Percentiles rank a stretch among this genome's conserved stretches.
phyloP scores from a whole-genome alignment of 1,140 invertebrate species.

The Hormaphis cornu region DNA sequence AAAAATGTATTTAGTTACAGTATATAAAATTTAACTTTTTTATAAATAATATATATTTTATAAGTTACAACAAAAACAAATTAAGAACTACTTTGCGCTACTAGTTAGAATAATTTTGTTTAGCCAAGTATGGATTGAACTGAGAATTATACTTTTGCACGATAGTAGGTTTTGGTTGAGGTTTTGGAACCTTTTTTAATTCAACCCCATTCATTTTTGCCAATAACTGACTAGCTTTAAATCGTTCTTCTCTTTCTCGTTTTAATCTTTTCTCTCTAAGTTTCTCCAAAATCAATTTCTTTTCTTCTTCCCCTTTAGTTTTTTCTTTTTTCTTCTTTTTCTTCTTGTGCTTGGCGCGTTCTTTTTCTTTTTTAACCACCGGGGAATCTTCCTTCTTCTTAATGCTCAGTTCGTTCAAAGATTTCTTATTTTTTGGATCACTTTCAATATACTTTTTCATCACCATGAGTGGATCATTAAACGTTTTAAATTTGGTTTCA shows the following conservation, averaged over 20 bases:
- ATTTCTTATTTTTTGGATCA: slow-evolving; percentile 47
- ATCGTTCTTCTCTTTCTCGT: slow-evolving; percentile 67
- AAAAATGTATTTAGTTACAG: too few relatives aligned
- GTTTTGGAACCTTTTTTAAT: slow-evolving; percentile 37
- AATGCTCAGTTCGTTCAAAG: slow-evolving; percentile 54
- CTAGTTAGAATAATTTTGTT: slow-evolving; percentile 54
- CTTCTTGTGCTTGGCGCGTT: slow-evolving; percentile 42
- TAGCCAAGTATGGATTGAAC: slow-evolving; percentile 79
- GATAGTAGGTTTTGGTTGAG: slow-evolving; percentile 41
- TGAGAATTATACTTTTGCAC: slow-evolving; percentile 82
- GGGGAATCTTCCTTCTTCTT: slow-evolving; percentile 40
- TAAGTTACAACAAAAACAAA: background rate
- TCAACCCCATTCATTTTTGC: slow-evolving; percentile 51
- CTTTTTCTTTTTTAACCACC: slow-evolving; percentile 41
- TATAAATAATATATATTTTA: background rate
- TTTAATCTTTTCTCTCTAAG: slow-evolving; percentile 68
- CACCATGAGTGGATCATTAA: slow-evolving; percentile 11
- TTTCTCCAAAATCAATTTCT: slow-evolving; percentile 53
- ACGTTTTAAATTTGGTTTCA: slow-evolving; percentile 21
- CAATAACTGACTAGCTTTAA: slow-evolving; percentile 59
- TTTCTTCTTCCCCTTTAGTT: slow-evolving; percentile 44
- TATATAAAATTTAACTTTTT: too few relatives aligned
- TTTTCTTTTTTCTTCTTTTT: slow-evolving; percentile 41
- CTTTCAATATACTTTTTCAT: slow-evolving; percentile 33
- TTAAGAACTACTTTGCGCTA: background rate